Conservation (phyloP, 2,888 invertebrate genomes). For the Taenaris catops region DNA sequence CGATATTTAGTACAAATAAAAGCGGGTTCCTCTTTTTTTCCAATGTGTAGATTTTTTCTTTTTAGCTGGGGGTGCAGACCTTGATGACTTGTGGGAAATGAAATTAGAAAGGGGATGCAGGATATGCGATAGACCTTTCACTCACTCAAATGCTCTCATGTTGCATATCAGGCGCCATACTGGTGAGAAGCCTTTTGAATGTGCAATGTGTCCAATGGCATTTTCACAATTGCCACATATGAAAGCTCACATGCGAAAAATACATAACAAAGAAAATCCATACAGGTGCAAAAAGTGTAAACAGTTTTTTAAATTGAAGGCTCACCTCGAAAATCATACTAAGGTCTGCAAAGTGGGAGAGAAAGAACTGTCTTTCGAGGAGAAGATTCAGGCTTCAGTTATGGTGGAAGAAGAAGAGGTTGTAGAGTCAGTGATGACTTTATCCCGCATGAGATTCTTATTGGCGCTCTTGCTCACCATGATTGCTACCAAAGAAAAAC, state of each 20-base stretch:
- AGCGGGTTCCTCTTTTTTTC: too few relatives aligned
- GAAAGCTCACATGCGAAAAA: slow-evolving; percentile 92
- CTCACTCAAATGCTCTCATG: slow-evolving; percentile 92
- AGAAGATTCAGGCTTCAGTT: slow-evolving; percentile 40
- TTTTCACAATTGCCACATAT: slow-evolving; percentile 92
- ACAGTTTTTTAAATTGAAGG: slow-evolving; percentile 87
- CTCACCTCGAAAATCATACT: slow-evolving; percentile 83
- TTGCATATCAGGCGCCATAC: slow-evolving; percentile 91
- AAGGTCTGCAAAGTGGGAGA: slow-evolving; percentile 62
- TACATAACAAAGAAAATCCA: slow-evolving; percentile 88
- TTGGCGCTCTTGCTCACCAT: slow-evolving; percentile 90
- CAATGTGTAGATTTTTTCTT: too few relatives aligned
- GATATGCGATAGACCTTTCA: slow-evolving; percentile 89
- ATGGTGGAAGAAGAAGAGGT: slow-evolving; percentile 53
- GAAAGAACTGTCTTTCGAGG: slow-evolving; percentile 39
- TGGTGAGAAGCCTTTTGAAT: slow-evolving; percentile 90
- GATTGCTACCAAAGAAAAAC: slow-evolving; percentile 89
- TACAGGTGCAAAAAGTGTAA: slow-evolving; percentile 88
- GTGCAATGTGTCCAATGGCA: slow-evolving; percentile 84
- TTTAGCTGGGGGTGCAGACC: too few relatives aligned
- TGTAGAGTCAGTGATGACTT: slow-evolving; percentile 76
- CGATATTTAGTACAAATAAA: too few relatives aligned
- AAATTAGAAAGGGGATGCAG: too few relatives aligned
- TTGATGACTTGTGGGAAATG: too few relatives aligned
- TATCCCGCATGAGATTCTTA: slow-evolving; percentile 88